These are phyloP conservation scores for Ectropis grisescens DNA, from an alignment of 1,140 invertebrate genomes.

Conservation along the genomic window DNA sequence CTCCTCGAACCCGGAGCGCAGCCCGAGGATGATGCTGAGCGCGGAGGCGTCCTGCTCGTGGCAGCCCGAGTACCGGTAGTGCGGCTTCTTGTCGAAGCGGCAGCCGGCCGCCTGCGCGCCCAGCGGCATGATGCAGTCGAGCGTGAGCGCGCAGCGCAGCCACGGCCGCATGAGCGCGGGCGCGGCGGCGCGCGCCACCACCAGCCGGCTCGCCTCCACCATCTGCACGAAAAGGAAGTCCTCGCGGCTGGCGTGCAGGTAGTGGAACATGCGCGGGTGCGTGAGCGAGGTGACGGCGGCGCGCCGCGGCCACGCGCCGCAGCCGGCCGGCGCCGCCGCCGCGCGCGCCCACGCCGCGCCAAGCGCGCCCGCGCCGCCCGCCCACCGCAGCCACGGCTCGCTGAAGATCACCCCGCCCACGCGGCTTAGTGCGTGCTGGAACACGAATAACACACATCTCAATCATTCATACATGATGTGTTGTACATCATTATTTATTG, in stretches of 20 bases:
- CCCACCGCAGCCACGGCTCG: constrained; percentile 75
- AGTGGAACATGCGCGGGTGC: constrained; percentile 94
- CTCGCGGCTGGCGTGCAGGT: constrained; percentile 83
- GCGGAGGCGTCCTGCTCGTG: constrained; percentile 92
- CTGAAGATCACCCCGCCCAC: constrained; percentile 83
- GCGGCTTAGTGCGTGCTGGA: constrained; percentile 80
- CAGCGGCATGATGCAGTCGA: constrained; percentile 88
- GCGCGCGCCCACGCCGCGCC: constrained; percentile 82
- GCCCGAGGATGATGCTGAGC: constrained; percentile 89
- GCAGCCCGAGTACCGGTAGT: constrained; percentile 93
- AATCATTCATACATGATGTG: too few relatives aligned
- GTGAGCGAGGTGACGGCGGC: constrained; percentile 91
- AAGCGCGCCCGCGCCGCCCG: constrained; percentile 65
- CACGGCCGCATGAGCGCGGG: constrained; percentile 88
- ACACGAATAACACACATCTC: too few relatives aligned
- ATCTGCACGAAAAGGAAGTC: constrained; percentile 89
- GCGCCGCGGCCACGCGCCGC: constrained; percentile 85
- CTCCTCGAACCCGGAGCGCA: constrained; percentile 83
- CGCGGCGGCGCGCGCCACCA: constrained; percentile 83
- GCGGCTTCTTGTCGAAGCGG: constrained; percentile 90
- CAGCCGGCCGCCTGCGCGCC: constrained; percentile 85
- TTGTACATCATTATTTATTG: too few relatives aligned
- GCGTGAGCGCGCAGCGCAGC: constrained; percentile 91
- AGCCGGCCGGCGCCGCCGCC: constrained; percentile 65
- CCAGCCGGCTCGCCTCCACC: constrained; percentile 80